These are phyloP conservation scores for Phalacrocorax brasilianus DNA, from an alignment of 2,113 vertebrate species.

Conservation along the genomic window DNA sequence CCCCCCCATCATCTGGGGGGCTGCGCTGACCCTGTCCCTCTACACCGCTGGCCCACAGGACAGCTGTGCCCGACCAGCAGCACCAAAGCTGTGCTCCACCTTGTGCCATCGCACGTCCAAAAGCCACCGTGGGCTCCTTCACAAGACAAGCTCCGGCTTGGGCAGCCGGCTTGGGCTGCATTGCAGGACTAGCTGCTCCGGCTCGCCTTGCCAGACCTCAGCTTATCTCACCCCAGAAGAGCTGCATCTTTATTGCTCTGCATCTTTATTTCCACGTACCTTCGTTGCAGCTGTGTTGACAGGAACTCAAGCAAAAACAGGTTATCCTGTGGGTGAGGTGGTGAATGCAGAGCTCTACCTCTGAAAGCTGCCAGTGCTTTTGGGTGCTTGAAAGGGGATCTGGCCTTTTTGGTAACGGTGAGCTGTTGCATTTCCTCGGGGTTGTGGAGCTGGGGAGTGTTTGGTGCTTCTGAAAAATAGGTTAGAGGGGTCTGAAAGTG, in stretches of 20 bases:
- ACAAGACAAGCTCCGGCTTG: neutral
- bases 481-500: neutral
- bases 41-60: neutral
- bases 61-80: neutral
- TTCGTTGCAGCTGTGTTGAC: constrained; percentile 46
- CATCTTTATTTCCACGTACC: neutral
- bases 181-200: constrained; percentile 30
- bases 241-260: neutral
- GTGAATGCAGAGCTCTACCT: neutral
- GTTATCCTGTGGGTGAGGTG: constrained; percentile 17
- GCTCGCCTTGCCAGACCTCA: constrained; percentile 27
- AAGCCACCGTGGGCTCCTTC: neutral
- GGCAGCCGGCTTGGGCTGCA: neutral
- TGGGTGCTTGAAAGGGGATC: neutral
- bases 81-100: neutral
- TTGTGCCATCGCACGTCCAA: neutral
- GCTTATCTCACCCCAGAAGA: neutral
- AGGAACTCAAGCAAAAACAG: neutral
- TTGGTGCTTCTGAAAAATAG: neutral
- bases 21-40: neutral
- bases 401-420: neutral
- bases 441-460: neutral
- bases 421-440: neutral
- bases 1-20: neutral
- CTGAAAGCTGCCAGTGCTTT: neutral